Base-by-base conservation (phyloP, 2,888 invertebrate species). In the Hydroisotoma schaefferi region DNA sequence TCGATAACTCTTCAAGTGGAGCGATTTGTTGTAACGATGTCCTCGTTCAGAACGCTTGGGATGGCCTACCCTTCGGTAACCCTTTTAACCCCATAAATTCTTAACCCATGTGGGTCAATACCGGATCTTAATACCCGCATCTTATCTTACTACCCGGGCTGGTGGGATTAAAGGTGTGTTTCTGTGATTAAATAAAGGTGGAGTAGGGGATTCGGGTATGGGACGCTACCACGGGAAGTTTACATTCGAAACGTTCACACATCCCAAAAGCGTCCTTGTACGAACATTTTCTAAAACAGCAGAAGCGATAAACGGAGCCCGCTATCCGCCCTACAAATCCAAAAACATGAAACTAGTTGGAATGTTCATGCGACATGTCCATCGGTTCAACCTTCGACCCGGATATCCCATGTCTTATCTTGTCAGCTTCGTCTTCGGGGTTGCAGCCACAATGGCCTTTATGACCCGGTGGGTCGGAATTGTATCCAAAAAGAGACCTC, bases 171-270 rank as follows among this genome's bases (percentile, higher is more conserved):
- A n/a, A n/a, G n/a, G n/a, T n/a, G n/a, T n/a, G n/a, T n/a, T n/a
- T n/a, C n/a, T n/a, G n/a, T n/a, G n/a, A n/a, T n/a, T n/a, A n/a
- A n/a, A n/a, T n/a, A n/a, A n/a, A n/a, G n/a, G n/a, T 26, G 72
- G 72, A 6, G 91, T 99, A 48, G 99, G 99, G 2, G 63, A 68
- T 26, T 63, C 63, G 12, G 65, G 62, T 59, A 22, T 52, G 33
- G 95, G 95, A 38, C 79, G 83, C 0, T 98, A 98, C 79, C 97
- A 98, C 78, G 99, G 98, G 59, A 87, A 87, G 77, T 81, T 83
- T 70, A 86, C 89, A 0, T 98, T 90, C 74, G 91, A 97, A 71
- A 91, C 94, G 0, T 99, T 99, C 78, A 87, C 89, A 0, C 98
- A 99, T 78, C 87, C 87, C 75, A 94, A 94, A 77, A 74, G 79